Evolutionary conservation across 1,140 invertebrate genomes (phyloP).

Genomic region (Leptinotarsa undecemlineata): DNA sequence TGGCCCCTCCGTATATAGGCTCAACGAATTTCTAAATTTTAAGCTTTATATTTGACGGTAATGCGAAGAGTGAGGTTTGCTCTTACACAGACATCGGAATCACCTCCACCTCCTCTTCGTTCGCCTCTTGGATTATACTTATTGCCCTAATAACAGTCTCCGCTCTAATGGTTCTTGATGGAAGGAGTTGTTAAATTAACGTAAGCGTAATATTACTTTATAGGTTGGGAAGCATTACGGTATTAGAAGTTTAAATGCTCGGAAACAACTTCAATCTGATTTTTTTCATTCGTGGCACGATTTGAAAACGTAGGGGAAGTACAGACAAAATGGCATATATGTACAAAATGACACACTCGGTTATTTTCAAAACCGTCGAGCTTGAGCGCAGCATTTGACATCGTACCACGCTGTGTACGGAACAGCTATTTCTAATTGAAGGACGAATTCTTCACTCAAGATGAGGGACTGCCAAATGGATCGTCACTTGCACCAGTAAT

Average conservation of each 20-base stretch:
- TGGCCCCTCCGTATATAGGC: conserved; percentile 32
- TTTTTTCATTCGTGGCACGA: too few relatives aligned
- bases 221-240: neutral
- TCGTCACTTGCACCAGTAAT: too few relatives aligned
- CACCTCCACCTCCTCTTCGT: conserved; percentile 22
- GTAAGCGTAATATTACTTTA: conserved; percentile 18
- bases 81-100: conserved; percentile 32
- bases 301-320: too few relatives aligned
- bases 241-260: conserved; percentile 5
- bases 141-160: conserved; percentile 35
- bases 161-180: conserved; percentile 36
- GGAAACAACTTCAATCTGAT: neutral
- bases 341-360: too few relatives aligned
- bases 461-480: too few relatives aligned
- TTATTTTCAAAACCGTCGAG: too few relatives aligned
- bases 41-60: conserved; percentile 42
- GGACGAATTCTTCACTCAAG: too few relatives aligned
- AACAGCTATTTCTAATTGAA: too few relatives aligned
- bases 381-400: too few relatives aligned
- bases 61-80: conserved; percentile 36
- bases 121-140: conserved; percentile 35
- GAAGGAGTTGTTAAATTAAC: conserved; percentile 29
- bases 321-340: too few relatives aligned
- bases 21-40: conserved; percentile 41
- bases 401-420: too few relatives aligned